Percentiles rank a stretch among this genome's conserved stretches.
These are phyloP conservation scores for Agrypnus murinus DNA, from an alignment of 2,888 invertebrate genomes.

Conservation along the genomic window DNA sequence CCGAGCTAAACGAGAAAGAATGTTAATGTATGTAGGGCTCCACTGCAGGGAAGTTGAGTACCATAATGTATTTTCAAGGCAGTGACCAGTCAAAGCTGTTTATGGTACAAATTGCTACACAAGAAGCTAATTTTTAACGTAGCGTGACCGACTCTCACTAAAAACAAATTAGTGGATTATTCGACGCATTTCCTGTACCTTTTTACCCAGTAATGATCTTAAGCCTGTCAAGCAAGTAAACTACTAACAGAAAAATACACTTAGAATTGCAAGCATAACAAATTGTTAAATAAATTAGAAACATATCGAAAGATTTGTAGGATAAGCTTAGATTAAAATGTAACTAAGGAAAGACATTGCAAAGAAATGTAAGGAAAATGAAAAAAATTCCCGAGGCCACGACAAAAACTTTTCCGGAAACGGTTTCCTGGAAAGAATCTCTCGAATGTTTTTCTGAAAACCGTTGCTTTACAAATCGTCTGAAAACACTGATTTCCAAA, in stretches of 20 bases:
- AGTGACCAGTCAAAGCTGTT: conserved; percentile 15
- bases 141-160: neutral
- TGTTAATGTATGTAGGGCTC: conserved; percentile 19
- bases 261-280: neutral
- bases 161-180: conserved; percentile 13
- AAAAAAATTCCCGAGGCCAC: too few relatives aligned
- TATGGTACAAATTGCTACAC: neutral
- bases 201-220: neutral
- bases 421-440: too few relatives aligned
- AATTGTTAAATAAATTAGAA: too few relatives aligned
- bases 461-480: too few relatives aligned
- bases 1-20: conserved; percentile 25
- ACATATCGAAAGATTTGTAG: too few relatives aligned
- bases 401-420: too few relatives aligned
- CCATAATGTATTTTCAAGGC: conserved; percentile 17
- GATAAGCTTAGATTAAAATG: too few relatives aligned
- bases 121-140: conserved; percentile 8
- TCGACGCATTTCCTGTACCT: neutral
- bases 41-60: neutral
- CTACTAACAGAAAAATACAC: neutral
- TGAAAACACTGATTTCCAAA: too few relatives aligned
- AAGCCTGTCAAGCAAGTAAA: neutral
- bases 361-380: too few relatives aligned
- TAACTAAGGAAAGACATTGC: too few relatives aligned
- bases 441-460: too few relatives aligned